Conservation (phyloP, 1,140 invertebrate species). For the Drosophila bocqueti region DNA sequence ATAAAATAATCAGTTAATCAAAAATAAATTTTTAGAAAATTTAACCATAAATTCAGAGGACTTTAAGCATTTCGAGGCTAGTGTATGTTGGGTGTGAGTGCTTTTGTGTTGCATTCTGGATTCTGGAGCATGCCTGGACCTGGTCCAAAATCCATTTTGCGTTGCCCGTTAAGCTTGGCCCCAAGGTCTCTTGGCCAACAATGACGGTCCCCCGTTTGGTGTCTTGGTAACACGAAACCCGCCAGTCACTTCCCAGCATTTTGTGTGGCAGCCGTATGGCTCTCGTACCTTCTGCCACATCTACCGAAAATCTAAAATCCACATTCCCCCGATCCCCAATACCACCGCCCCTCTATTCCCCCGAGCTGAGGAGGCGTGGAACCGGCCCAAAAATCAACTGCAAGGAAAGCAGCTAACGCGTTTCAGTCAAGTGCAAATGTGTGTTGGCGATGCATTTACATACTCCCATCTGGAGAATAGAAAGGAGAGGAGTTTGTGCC, state of each 20-base stretch:
- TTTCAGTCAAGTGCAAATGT: constrained; percentile 56
- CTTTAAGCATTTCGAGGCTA: not conserved
- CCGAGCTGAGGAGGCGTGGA: constrained; percentile 13
- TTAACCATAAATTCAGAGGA: too few relatives aligned
- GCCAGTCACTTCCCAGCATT: constrained; percentile 57
- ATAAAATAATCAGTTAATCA: not conserved
- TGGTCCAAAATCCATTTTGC: constrained; percentile 62
- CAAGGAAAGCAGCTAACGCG: constrained; percentile 37
- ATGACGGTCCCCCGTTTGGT: constrained; percentile 33
- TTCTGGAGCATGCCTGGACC: constrained; percentile 32
- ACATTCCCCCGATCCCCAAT: not conserved
- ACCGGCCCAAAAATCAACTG: constrained; percentile 43
- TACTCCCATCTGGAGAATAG: constrained; percentile 18
- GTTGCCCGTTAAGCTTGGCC: constrained; percentile 56
- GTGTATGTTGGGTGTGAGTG: not conserved
- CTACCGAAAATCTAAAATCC: constrained; percentile 11
- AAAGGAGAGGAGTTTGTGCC: not conserved
- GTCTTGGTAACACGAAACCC: constrained; percentile 45
- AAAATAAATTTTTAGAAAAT: too few relatives aligned
- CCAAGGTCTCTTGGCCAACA: constrained; percentile 51
- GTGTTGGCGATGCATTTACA: constrained; percentile 61
- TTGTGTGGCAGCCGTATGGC: constrained; percentile 14
- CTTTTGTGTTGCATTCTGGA: constrained; percentile 35
- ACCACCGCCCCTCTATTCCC: not conserved
- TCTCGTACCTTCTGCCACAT: not conserved